phyloP scores from a whole-genome alignment of 2,113 vertebrate species.

The Hippocampus guttulatus region DNA sequence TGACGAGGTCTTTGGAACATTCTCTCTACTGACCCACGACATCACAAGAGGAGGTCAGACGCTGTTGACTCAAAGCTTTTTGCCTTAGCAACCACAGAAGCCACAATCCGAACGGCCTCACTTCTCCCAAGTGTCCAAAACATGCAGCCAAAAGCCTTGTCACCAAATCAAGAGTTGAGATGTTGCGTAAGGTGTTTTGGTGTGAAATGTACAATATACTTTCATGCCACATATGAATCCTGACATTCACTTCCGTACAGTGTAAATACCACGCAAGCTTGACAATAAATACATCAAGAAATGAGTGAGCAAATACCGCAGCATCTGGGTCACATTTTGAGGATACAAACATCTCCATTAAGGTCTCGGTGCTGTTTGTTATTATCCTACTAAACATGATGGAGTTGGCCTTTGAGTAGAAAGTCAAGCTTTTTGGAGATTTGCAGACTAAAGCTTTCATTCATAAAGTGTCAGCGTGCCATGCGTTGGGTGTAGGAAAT shows the following conservation, averaged over 20 bases:
- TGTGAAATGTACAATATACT: no score
- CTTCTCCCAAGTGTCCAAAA: no score
- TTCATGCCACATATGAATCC: conserved; percentile 46
- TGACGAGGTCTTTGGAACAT: no score
- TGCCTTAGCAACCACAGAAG: no score
- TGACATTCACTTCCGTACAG: conserved; percentile 53
- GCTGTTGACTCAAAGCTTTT: no score
- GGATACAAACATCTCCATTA: conserved; percentile 33
- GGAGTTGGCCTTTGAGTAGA: not conserved
- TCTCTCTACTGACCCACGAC: no score
- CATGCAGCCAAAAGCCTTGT: no score
- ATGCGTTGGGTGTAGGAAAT: not conserved
- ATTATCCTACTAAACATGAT: not conserved
- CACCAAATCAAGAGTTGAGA: no score
- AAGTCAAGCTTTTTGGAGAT: not conserved
- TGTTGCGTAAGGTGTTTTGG: no score
- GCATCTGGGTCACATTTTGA: conserved; percentile 48
- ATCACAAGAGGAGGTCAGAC: no score
- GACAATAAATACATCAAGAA: conserved; percentile 62
- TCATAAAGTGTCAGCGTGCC: not conserved
- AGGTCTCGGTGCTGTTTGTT: conserved; percentile 30
- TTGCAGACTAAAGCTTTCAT: not conserved
- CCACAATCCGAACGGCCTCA: no score
- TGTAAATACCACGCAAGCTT: conserved; percentile 55
- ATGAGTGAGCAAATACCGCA: conserved; percentile 54